These are phyloP conservation scores for Panagrolaimus sp. DNA, from an alignment of 1,140 invertebrate species.

Conservation along the genomic window DNA sequence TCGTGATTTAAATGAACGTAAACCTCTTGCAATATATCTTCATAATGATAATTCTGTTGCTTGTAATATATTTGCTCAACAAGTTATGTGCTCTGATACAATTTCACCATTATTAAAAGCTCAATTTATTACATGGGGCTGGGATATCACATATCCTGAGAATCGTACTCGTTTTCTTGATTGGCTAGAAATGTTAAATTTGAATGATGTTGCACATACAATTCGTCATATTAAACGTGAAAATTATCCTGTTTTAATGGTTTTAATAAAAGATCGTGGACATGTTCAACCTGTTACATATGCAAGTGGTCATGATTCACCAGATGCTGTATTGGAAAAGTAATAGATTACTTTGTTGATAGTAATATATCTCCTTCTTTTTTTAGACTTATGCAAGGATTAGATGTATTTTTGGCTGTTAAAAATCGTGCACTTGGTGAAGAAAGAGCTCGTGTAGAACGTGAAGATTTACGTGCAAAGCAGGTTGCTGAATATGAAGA, in stretches of 20 bases:
- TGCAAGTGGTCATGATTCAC: slow-evolving; percentile 24
- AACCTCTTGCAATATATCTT: slow-evolving; percentile 37
- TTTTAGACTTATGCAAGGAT: slow-evolving; percentile 12
- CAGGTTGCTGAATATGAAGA: slow-evolving; percentile 39
- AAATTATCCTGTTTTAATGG: slow-evolving; percentile 34
- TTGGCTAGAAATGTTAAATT: slow-evolving; percentile 11
- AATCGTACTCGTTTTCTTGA: not conserved
- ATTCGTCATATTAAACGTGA: not conserved
- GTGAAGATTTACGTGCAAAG: slow-evolving; percentile 37
- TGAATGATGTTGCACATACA: not conserved
- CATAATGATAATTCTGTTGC: slow-evolving; percentile 40
- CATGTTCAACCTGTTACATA: slow-evolving; percentile 4
- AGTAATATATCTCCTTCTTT: not conserved
- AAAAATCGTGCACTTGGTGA: slow-evolving; percentile 28
- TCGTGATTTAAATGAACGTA: slow-evolving; percentile 22
- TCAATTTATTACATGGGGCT: slow-evolving; percentile 41
- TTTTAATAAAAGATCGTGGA: slow-evolving; percentile 36
- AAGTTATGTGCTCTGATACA: slow-evolving; percentile 36
- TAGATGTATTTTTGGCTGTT: slow-evolving; percentile 31
- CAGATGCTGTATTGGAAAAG: slow-evolving; percentile 28
- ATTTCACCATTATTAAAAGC: slow-evolving; percentile 31
- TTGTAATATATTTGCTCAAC: slow-evolving; percentile 40
- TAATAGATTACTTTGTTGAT: slow-evolving; percentile 1
- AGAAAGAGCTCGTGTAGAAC: slow-evolving; percentile 32
- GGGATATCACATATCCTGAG: slow-evolving; percentile 32